Evolutionary conservation across 1,140 invertebrate genomes (phyloP).

Genomic region (Euwallacea similis): DNA sequence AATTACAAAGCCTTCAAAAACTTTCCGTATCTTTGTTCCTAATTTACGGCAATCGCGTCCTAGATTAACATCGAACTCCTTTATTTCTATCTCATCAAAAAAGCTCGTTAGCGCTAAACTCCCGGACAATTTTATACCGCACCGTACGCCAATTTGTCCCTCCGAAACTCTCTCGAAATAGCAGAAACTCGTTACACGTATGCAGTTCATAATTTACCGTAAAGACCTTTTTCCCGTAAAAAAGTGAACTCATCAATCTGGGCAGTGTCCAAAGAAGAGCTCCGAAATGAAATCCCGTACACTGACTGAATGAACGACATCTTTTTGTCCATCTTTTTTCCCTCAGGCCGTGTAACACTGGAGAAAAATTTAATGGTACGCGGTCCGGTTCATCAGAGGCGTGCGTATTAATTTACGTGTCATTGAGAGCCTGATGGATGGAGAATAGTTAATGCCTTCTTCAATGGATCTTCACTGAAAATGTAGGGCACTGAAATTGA

Average conservation of each 20-base stretch:
- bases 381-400: neutral
- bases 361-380: slow-evolving; percentile 8
- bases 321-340: slow-evolving; percentile 20
- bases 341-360: slow-evolving; percentile 8
- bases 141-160: slow-evolving; percentile 1
- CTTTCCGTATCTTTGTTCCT: no score
- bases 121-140: neutral
- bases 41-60: no score
- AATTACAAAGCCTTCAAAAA: no score
- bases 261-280: slow-evolving; percentile 21
- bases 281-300: slow-evolving; percentile 22
- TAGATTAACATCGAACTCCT: no score
- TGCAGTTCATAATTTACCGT: slow-evolving; percentile 24
- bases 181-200: slow-evolving; percentile 15
- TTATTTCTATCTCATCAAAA: no score
- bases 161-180: slow-evolving; percentile 1
- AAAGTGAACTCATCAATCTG: slow-evolving; percentile 25
- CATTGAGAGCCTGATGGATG: no score
- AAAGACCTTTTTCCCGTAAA: slow-evolving; percentile 13
- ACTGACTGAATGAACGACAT: slow-evolving; percentile 23
- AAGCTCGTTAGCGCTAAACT: no score
- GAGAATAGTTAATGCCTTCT: no score
- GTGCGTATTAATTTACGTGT: slow-evolving; percentile 2
- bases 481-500: no score
- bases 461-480: no score